A percentile compares a stretch with the other conserved stretches of the same genome.
phyloP scores from a whole-genome alignment of 2,797 vertebrate species.

The Tangara arthus region DNA sequence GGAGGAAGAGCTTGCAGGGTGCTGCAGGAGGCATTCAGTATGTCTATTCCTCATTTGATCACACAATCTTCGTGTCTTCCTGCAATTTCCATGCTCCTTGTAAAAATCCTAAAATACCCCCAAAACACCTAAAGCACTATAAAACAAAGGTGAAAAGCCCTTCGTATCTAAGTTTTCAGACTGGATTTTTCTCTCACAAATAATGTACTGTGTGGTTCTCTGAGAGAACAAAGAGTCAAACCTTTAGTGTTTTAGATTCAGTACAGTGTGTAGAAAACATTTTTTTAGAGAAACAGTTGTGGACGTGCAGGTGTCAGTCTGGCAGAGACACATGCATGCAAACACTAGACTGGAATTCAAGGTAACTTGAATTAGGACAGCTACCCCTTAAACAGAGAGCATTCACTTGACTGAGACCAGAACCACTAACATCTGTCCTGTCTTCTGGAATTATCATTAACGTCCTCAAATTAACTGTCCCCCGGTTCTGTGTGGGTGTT shows the following conservation, averaged over 20 bases:
- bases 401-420: background rate
- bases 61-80: background rate
- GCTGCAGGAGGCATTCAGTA: background rate
- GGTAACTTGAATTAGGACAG: background rate
- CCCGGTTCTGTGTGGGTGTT: background rate
- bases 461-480: background rate
- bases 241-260: background rate
- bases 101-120: background rate
- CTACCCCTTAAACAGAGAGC: background rate
- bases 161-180: background rate
- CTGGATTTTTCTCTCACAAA: background rate
- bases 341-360: background rate
- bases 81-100: background rate
- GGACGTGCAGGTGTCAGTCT: background rate
- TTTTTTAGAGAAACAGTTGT: background rate
- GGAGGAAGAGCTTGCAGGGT: background rate
- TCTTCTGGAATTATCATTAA: background rate
- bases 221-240: background rate
- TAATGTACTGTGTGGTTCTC: background rate
- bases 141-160: background rate
- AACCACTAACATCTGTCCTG: background rate
- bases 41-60: background rate
- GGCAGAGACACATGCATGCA: background rate
- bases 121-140: background rate
- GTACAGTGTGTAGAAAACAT: background rate